Percentiles rank a stretch among this genome's conserved stretches.
These are phyloP conservation scores for Cottoperca gobio DNA, from an alignment of 2,797 vertebrate genomes.

Conservation along the genomic window DNA sequence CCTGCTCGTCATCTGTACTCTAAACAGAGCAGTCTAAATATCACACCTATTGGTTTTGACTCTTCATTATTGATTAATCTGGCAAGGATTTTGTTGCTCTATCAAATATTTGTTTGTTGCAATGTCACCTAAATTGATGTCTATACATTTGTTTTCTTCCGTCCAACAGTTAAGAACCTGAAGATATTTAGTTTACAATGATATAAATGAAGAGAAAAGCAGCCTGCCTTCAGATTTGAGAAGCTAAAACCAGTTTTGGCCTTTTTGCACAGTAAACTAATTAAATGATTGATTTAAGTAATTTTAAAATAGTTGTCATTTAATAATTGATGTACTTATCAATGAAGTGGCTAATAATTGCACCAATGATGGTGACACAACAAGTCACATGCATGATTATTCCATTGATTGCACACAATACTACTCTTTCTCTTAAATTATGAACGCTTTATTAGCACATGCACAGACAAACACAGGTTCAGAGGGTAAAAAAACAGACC, in stretches of 20 bases:
- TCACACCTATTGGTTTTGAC: not conserved
- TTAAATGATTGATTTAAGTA: not conserved
- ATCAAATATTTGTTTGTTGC: not conserved
- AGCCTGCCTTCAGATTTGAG: not conserved
- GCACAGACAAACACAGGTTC: not conserved
- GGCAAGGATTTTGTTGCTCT: not conserved
- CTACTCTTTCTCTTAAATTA: not conserved
- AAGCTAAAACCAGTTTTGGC: not conserved
- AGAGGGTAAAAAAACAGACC: not conserved
- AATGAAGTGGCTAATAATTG: not conserved
- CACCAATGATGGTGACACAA: not conserved
- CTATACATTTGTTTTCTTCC: not conserved
- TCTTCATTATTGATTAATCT: not conserved
- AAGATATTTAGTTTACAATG: not conserved
- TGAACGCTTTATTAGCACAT: conserved; percentile 7
- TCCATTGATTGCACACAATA: not conserved
- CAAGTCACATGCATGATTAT: not conserved
- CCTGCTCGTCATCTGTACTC: not conserved
- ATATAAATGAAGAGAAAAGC: not conserved
- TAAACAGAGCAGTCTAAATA: not conserved
- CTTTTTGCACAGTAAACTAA: not conserved
- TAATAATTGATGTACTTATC: not conserved
- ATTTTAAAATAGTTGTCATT: not conserved
- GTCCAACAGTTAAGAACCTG: not conserved
- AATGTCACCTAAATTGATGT: not conserved